Evolutionary conservation across 2,888 invertebrate genomes (phyloP).

Genomic region (Dicycla oo): DNA sequence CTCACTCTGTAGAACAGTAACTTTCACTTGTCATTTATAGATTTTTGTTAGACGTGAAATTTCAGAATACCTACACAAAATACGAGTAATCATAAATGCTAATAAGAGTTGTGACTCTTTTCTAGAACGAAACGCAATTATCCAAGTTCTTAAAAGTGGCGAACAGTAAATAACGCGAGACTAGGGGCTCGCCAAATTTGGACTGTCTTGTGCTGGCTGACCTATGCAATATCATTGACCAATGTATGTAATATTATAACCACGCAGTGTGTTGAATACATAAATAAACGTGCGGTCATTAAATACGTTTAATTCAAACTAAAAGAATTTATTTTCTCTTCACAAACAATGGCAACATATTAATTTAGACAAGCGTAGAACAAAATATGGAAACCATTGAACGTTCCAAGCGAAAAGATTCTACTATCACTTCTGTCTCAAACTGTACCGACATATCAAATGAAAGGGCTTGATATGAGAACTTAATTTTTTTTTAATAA

Average conservation of each 20-base stretch:
- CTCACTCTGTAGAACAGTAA: constrained; percentile 9
- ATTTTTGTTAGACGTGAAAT: constrained; percentile 2
- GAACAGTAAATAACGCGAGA: constrained; percentile 13
- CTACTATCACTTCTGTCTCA: no score
- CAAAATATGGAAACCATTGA: not conserved
- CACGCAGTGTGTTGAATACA: not conserved
- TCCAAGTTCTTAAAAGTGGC: constrained; percentile 25
- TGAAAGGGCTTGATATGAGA: no score
- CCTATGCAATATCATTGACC: no score
- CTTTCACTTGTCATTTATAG: constrained; percentile 34
- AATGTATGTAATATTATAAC: not conserved
- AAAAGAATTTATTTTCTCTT: no score
- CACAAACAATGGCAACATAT: no score
- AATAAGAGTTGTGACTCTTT: constrained; percentile 10
- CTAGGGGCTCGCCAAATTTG: not conserved
- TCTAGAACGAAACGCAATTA: constrained; percentile 19
- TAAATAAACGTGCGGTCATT: not conserved
- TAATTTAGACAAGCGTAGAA: no score
- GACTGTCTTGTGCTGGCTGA: not conserved
- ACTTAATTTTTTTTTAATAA: no score
- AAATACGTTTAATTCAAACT: not conserved
- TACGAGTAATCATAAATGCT: constrained; percentile 2
- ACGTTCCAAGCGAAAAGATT: not conserved
- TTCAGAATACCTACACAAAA: not conserved
- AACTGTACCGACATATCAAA: no score